Conservation (phyloP, 2,888 invertebrate genomes). For the Balanococcus diminutus region DNA sequence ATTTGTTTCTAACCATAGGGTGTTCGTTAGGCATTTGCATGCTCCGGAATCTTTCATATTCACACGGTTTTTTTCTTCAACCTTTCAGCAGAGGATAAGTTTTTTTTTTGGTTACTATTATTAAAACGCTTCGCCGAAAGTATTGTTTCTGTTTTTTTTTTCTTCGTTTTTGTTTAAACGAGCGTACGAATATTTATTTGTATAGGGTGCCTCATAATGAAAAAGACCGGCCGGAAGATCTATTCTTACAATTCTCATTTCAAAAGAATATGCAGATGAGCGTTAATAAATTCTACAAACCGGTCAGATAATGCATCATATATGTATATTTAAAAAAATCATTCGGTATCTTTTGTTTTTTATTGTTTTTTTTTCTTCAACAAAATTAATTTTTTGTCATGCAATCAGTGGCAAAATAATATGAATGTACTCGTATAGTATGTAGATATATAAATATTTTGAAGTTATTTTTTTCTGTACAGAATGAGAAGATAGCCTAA, state of each 20-base stretch:
- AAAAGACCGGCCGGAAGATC: slow-evolving; percentile 33
- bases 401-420: no score
- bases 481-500: no score
- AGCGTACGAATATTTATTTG: neutral
- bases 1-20: slow-evolving; percentile 41
- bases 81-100: neutral
- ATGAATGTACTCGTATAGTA: no score
- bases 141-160: slow-evolving; percentile 22
- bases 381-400: slow-evolving; percentile 44
- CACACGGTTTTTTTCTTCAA: slow-evolving; percentile 24
- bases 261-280: slow-evolving; percentile 33
- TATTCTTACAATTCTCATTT: neutral
- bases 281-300: slow-evolving; percentile 15
- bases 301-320: neutral
- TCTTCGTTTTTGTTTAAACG: slow-evolving; percentile 9
- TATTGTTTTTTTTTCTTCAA: neutral
- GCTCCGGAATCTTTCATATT: slow-evolving; percentile 6
- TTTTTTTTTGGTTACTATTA: slow-evolving; percentile 23
- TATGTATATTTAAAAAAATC: neutral
- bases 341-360: slow-evolving; percentile 2
- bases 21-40: slow-evolving; percentile 3
- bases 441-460: no score
- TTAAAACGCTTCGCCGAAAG: slow-evolving; percentile 6
- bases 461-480: no score
- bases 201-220: neutral